Base-by-base conservation (phyloP, 2,113 vertebrate species). In the Cygnus buccinator region DNA sequence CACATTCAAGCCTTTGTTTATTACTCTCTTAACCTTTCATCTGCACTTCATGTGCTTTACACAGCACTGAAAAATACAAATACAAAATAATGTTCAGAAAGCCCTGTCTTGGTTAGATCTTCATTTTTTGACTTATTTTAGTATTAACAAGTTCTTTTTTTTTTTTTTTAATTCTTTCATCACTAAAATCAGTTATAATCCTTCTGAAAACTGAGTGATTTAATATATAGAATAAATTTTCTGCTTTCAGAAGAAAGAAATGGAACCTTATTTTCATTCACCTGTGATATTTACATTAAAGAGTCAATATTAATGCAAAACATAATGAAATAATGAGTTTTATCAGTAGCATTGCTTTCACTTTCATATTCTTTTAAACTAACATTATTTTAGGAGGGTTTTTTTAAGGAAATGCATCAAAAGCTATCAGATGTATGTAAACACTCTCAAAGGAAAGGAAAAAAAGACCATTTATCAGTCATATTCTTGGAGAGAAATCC, bases 21-120 rank as follows among this genome's bases (percentile, higher is more conserved):
- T 85, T 87, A 71, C 67, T 78, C 54, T 76, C 93, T 92, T 92
- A 95, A 91, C 96, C 93, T 95, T 95, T 94, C 59, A 70, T 95
- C 65, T 87, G 67, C 67, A 41, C 41, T 35, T 81, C 31, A 31
- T 50, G 50, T 89, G 89, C 78, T 95, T 92, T 87, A 92, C 77
- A 57, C 52, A 87, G 78, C 41, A 90, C 76, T 66, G 54, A 73
- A 89, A 87, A 95, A 94, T n/a, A 90, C 29, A 94, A 65, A 79
- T 31, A 86, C 6, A 71, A 48, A 90, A 81, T 54, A 75, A 29
- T 2, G 54, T 50, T 92, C 37, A 71, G 61, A 81, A 91, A 88
- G n/a, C 20, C 59, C n/a, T 37, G 6, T 65, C 89, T 77, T 3
- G 0, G 75, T 33, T 71, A 95, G 50, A 55, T 77, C 41, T 65